These are phyloP conservation scores for Todus mexicanus DNA, from an alignment of 2,797 vertebrate species.

Conservation along the genomic window DNA sequence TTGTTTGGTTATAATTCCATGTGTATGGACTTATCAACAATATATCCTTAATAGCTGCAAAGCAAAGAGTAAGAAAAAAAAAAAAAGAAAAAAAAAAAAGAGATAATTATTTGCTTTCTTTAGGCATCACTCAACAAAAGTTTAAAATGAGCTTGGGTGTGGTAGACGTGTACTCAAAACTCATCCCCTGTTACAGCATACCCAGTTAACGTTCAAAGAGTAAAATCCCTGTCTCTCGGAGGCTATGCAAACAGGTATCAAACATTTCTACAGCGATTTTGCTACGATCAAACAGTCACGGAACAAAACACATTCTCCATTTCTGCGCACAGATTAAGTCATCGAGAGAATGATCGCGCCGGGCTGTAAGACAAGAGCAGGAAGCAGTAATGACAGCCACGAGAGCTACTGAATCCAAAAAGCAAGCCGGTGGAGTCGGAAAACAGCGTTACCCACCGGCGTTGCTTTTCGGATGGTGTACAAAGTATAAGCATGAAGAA, in stretches of 20 bases:
- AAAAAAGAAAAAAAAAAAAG: neutral
- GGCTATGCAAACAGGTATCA: neutral
- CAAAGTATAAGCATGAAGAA: conserved; percentile 32
- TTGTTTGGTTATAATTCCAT: too few species aligned
- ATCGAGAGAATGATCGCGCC: neutral
- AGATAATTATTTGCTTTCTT: neutral
- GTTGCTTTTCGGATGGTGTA: neutral
- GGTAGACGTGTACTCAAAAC: neutral
- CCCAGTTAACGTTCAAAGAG: neutral
- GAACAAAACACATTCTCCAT: neutral
- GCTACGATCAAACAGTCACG: neutral
- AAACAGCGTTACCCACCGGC: neutral
- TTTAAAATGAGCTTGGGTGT: neutral
- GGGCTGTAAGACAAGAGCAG: conserved; percentile 25
- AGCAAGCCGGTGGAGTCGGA: conserved; percentile 45
- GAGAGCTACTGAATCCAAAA: conserved; percentile 61
- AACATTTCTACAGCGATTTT: neutral
- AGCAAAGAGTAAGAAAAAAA: neutral
- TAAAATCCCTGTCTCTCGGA: neutral
- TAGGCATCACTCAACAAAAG: too few species aligned
- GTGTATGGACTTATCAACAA: neutral
- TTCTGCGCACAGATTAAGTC: neutral
- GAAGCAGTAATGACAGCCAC: conserved; percentile 64
- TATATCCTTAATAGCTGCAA: neutral
- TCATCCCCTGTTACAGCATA: neutral